These are phyloP conservation scores for Leucosticte australis DNA, from an alignment of 2,113 vertebrate genomes.

Conservation along the genomic window DNA sequence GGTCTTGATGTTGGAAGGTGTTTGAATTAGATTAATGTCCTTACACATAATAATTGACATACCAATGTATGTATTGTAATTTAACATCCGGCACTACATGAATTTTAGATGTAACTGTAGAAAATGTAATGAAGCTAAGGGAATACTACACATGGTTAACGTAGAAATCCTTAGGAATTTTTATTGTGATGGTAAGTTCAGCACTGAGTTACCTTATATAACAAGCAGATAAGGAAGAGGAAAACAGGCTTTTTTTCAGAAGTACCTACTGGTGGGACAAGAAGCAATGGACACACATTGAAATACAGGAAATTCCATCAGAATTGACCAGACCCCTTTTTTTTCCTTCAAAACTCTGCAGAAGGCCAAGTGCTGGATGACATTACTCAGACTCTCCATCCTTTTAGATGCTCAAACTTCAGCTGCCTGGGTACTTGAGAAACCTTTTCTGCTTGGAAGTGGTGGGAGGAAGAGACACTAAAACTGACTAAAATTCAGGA, in stretches of 20 bases:
- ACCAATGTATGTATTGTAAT: not conserved
- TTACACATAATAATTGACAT: not conserved
- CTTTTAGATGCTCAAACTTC: not conserved
- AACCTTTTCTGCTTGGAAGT: not conserved
- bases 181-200: not conserved
- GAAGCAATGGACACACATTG: rapidly evolving
- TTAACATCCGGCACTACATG: not conserved
- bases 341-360: not conserved
- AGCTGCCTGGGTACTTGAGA: not conserved
- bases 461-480: not conserved
- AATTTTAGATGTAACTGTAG: not conserved
- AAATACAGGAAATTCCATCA: not conserved
- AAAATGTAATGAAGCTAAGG: not conserved
- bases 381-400: not conserved
- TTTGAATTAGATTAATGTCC: not conserved
- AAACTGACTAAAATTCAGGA: not conserved
- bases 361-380: not conserved
- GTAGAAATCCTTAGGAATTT: not conserved
- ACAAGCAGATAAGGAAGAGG: not conserved
- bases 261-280: not conserved
- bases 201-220: not conserved
- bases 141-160: not conserved
- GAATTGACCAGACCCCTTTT: not conserved
- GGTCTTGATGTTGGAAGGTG: not conserved
- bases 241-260: not conserved